Base-by-base conservation (phyloP, 1,140 invertebrate species). In the Bombus affinis region DNA sequence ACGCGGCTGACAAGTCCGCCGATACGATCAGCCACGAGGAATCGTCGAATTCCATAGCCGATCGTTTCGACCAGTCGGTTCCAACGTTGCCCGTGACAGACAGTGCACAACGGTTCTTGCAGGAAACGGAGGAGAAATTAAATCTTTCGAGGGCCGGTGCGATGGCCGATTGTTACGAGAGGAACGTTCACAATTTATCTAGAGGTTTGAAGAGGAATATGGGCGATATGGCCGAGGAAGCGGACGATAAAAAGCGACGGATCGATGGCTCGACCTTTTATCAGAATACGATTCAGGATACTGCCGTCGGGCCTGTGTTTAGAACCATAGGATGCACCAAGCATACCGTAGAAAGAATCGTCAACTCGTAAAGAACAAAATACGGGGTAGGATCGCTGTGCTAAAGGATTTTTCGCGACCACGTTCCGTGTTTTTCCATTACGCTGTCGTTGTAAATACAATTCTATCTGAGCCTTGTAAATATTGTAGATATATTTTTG, bases 341-440 rank as follows among this genome's bases (percentile, higher is more conserved):
- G 75, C 94, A 95, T 68, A 95, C 94, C 28, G 94, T 95, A 1
- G 94, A 95, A 5, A 91, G 92, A 81, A 95, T 95, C 62, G 95
- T 95, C 37, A 95, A 95, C 88, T 95, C 94, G 25, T 95, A 93
- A 53, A 44, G 18, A 32, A 81, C 25, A 44, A 74, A 82, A 77
- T 66, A 8, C 47, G 5, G 47, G 47, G 0, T 42, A 1, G 25
- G 28, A 18, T 13, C 6, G 13, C 28, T n/a, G 10, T 6, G 32
- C 35, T 2, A 18, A 8, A 72, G 47, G 35, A 59, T 44, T 65
- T 39, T 39, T 18, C 28, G 42, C 62, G 22, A 74, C 47, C 37
- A 76, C 32, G 32, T 25, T 18, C n/a, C 13, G n/a, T 12, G 42
- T 6, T 5, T 28, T 25, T 42, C 8, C 65, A 18, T 70, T 53